A percentile compares a stretch with the other conserved stretches of the same genome.
phyloP scores from a whole-genome alignment of 2,888 invertebrate species.

The Erebia epiphron region DNA sequence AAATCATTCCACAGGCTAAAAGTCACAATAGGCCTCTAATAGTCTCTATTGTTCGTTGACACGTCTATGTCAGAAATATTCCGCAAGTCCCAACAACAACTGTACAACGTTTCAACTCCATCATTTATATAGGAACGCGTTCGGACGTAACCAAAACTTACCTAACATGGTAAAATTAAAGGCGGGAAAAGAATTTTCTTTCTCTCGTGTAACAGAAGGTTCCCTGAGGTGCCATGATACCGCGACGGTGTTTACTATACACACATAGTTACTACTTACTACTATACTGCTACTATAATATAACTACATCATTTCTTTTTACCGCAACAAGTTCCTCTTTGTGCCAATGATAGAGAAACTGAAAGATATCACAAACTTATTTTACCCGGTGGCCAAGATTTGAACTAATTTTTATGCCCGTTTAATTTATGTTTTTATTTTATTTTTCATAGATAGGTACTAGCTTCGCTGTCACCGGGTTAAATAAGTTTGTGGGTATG shows the following conservation, averaged over 20 bases:
- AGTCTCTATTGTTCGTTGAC: too few species aligned
- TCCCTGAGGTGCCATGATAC: not conserved
- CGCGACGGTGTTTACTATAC: not conserved
- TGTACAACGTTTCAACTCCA: not conserved
- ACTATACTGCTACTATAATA: too few species aligned
- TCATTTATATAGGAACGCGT: not conserved
- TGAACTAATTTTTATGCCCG: too few species aligned
- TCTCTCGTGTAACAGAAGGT: not conserved
- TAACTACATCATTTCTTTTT: slow-evolving; percentile 10
- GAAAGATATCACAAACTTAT: not conserved
- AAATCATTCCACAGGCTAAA: too few species aligned
- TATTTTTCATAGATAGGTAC: too few species aligned
- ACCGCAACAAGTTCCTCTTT: slow-evolving; percentile 6
- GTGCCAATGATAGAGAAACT: not conserved
- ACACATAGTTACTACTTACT: slow-evolving; percentile 4
- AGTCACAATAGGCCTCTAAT: too few species aligned
- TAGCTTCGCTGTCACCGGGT: too few species aligned
- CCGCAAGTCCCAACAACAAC: too few species aligned
- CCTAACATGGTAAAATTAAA: not conserved
- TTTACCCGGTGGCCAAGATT: too few species aligned
- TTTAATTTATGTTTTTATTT: too few species aligned
- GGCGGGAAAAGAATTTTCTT: slow-evolving; percentile 4
- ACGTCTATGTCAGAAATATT: too few species aligned
- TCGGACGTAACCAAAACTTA: not conserved
- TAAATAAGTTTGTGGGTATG: too few species aligned